Base-by-base conservation (phyloP, 2,888 invertebrate genomes). In the Leptinotarsa haldemani region DNA sequence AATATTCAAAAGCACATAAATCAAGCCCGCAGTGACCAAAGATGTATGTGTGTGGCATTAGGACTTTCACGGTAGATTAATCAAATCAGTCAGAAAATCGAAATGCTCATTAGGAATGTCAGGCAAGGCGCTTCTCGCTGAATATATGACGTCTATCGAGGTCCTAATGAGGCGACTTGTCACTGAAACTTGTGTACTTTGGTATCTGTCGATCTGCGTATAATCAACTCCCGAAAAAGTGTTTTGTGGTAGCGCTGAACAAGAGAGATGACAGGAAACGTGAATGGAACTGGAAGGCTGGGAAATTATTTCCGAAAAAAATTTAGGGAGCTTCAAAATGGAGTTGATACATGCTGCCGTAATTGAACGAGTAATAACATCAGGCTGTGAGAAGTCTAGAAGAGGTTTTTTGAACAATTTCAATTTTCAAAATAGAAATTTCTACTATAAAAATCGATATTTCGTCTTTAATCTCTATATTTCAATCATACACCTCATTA, bases 71-170 rank as follows among this genome's bases (percentile, higher is more conserved):
- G 77, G 77, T 67, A 80, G 79, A 82, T 82, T 80, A 82, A 81
- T 82, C 80, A 80, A 79, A 78, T 77, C 79, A 79, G 75, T 80
- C 77, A 80, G 79, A 79, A 74, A 79, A 79, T 78, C 77, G 70
- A 75, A 77, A 77, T 75, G 78, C 78, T 79, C 80, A 81, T 80
- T 81, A 80, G 77, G 79, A 77, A 68, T 75, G 77, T 78, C 80
- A 66, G 65, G 71, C 67, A 61, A 61, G 74, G 46, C 69, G 75
- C 70, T 69, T 67, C 69, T 70, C 61, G 72, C 75, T 78, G 76
- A 79, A 79, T 75, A 77, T 77, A 80, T 79, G 79, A 77, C 73
- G 74, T 53, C 75, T 77, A 79, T 79, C 78, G 74, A 69, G 68
- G 75, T 74, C 70, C 73, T 80, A 80, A 80, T 80, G 79, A 80